Evolutionary conservation across 2,113 vertebrate species (phyloP).

Genomic region (Megalops atlanticus): DNA sequence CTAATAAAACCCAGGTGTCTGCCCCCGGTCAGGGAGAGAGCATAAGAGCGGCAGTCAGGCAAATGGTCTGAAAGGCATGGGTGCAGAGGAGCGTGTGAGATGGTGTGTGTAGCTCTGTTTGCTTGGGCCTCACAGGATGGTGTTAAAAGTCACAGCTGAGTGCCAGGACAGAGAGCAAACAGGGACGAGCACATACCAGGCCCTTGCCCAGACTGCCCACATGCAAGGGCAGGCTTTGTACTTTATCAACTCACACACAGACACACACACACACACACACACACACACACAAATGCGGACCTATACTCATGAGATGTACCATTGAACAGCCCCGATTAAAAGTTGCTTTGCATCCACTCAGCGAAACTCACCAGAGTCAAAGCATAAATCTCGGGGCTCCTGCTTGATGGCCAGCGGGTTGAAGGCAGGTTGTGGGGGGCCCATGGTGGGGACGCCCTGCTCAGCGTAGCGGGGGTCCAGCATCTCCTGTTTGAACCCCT

Average conservation of each 20-base stretch:
- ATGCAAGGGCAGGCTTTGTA: too few species aligned
- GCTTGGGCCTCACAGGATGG: constrained; percentile 34
- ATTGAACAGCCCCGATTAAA: not conserved
- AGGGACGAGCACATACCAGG: constrained; percentile 55
- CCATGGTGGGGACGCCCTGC: constrained; percentile 78
- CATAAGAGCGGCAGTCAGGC: not conserved
- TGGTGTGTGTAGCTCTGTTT: constrained; percentile 29
- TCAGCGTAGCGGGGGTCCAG: constrained; percentile 84
- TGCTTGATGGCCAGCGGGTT: constrained; percentile 92
- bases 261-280: not conserved
- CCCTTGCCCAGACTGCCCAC: constrained; percentile 16
- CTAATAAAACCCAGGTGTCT: too few species aligned
- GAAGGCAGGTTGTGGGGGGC: constrained; percentile 71
- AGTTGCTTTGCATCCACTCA: too few species aligned
- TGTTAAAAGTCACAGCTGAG: constrained; percentile 61
- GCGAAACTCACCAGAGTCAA: constrained; percentile 85
- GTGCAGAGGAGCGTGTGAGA: not conserved
- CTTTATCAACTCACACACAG: not conserved
- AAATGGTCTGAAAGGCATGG: not conserved
- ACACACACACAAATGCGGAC: not conserved
- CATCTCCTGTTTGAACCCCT: constrained; percentile 93
- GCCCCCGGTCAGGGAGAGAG: too few species aligned
- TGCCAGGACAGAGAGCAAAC: constrained; percentile 59
- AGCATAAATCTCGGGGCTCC: constrained; percentile 93
- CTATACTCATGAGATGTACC: not conserved